phyloP scores from a whole-genome alignment of 2,113 vertebrate species.

The Centropus unirufus region DNA sequence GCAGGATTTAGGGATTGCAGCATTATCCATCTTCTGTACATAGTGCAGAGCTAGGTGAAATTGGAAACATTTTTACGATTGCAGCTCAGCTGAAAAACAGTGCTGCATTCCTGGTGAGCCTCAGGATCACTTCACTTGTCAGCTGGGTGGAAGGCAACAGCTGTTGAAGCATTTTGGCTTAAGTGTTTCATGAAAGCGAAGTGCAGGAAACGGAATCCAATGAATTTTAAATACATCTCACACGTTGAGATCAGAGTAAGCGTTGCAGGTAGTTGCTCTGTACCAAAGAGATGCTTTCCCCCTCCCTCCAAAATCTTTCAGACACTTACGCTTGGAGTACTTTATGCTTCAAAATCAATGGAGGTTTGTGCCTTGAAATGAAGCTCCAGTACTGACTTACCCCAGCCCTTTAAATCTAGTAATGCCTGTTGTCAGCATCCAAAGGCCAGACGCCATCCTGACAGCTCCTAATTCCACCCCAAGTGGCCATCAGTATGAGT shows the following conservation, averaged over 20 bases:
- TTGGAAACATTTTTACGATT: background rate
- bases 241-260: rapidly evolving
- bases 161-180: background rate
- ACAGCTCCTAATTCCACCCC: background rate
- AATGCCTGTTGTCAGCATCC: background rate
- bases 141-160: background rate
- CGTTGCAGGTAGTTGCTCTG: background rate
- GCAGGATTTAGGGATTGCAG: background rate
- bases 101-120: background rate
- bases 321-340: background rate
- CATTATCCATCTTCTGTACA: background rate
- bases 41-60: background rate
- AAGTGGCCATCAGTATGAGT: background rate
- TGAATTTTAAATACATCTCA: background rate
- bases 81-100: background rate
- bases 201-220: background rate
- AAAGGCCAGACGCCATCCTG: background rate
- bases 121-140: background rate
- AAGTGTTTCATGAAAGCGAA: background rate
- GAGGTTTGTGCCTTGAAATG: background rate
- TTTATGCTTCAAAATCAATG: background rate
- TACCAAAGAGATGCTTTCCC: background rate
- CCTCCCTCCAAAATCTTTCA: background rate
- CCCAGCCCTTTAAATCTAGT: background rate
- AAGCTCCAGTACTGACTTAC: background rate